These are phyloP conservation scores for Halcyon senegalensis DNA, from an alignment of 2,113 vertebrate genomes.

Conservation along the genomic window DNA sequence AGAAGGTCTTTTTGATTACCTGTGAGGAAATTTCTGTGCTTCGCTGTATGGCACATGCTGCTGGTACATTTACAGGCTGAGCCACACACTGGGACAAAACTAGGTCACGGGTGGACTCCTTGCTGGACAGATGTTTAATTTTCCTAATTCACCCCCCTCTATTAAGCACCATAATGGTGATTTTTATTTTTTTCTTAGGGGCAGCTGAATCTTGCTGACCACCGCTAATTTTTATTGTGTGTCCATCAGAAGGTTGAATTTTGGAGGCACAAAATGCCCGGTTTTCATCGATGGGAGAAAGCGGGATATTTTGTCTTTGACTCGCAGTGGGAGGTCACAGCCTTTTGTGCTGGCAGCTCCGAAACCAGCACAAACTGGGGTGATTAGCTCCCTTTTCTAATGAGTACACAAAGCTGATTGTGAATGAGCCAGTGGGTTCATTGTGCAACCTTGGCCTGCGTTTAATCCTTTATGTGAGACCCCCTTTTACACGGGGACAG, in stretches of 20 bases:
- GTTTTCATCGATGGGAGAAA: neutral
- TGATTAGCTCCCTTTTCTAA: slow-evolving; percentile 69
- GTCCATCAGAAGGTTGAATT: slow-evolving; percentile 24
- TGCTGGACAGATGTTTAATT: slow-evolving; percentile 45
- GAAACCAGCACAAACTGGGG: slow-evolving; percentile 58
- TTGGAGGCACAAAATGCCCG: neutral
- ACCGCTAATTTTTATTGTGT: slow-evolving; percentile 6
- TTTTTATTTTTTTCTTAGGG: neutral
- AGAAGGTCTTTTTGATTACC: neutral
- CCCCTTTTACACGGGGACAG: slow-evolving; percentile 39
- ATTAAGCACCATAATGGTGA: neutral
- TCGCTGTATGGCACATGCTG: neutral
- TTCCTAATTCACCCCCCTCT: neutral
- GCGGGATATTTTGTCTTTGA: slow-evolving; percentile 40
- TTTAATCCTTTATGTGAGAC: slow-evolving; percentile 67
- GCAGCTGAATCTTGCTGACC: slow-evolving; percentile 19
- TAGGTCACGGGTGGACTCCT: slow-evolving; percentile 50
- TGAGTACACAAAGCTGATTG: slow-evolving; percentile 68
- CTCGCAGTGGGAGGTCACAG: slow-evolving; percentile 58
- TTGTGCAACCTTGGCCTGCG: slow-evolving; percentile 63
- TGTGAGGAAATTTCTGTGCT: neutral
- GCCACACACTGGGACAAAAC: slow-evolving; percentile 48
- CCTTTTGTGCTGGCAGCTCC: slow-evolving; percentile 50
- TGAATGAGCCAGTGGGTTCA: slow-evolving; percentile 68
- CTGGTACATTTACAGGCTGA: slow-evolving; percentile 12